Evolutionary conservation across 2,888 invertebrate genomes (phyloP).

Genomic region (Lochmaea crataegi): DNA sequence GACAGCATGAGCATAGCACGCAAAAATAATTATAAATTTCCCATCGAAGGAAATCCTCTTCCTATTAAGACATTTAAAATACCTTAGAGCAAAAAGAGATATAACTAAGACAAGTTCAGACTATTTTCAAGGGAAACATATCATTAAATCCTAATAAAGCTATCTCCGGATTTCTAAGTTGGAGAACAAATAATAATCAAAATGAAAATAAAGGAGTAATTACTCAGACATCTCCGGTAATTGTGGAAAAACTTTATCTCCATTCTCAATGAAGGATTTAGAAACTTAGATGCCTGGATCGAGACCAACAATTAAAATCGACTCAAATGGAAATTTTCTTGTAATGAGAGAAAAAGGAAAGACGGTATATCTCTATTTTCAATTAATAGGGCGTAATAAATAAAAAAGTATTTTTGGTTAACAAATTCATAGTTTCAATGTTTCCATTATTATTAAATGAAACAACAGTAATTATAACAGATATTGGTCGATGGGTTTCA

Average conservation of each 20-base stretch:
- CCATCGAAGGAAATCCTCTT: not conserved
- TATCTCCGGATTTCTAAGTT: constrained; percentile 41
- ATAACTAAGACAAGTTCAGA: constrained; percentile 12
- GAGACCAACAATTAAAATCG: constrained; percentile 18
- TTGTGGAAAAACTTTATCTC: constrained; percentile 41
- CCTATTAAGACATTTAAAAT: constrained; percentile 6
- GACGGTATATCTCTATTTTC: not conserved
- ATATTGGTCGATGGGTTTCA: too few species aligned
- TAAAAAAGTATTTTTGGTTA: not conserved
- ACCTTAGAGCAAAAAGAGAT: constrained; percentile 14
- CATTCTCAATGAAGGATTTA: constrained; percentile 22
- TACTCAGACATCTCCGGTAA: constrained; percentile 48
- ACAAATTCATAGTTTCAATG: not conserved
- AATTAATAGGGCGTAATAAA: not conserved
- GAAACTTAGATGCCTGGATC: constrained; percentile 5
- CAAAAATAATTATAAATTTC: constrained; percentile 2
- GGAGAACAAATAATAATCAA: constrained; percentile 50
- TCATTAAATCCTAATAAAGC: constrained; percentile 46
- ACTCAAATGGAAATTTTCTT: constrained; percentile 3
- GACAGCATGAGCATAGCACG: not conserved
- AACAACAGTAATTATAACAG: too few species aligned
- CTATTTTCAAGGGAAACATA: constrained; percentile 34
- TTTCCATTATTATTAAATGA: too few species aligned
- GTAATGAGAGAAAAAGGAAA: not conserved
- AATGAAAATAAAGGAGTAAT: constrained; percentile 50